Evolutionary conservation across 1,140 invertebrate genomes (phyloP).

Genomic region (Orius insidiosus): DNA sequence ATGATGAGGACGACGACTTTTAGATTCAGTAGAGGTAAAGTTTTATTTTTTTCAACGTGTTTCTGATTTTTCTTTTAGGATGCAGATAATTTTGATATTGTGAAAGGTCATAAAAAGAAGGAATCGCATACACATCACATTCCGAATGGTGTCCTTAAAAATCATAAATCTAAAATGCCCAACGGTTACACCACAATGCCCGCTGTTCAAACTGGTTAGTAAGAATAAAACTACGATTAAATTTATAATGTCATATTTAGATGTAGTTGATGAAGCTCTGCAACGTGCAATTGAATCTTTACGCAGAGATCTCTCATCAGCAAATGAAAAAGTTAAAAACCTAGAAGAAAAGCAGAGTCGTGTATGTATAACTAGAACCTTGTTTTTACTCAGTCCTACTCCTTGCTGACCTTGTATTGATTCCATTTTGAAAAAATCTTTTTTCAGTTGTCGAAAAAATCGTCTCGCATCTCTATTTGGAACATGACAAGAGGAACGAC

Average conservation of each 20-base stretch:
- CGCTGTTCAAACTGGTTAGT: background rate
- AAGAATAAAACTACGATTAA: conserved; percentile 7
- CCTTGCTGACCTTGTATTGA: too few species aligned
- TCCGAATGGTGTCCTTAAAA: background rate
- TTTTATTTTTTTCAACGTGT: too few species aligned
- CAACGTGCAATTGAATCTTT: conserved; percentile 8
- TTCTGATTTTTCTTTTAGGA: too few species aligned
- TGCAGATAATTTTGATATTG: background rate
- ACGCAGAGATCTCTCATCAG: background rate
- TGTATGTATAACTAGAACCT: conserved; percentile 3
- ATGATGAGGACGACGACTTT: conserved; percentile 53
- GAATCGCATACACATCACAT: background rate
- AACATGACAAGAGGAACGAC: conserved; percentile 1
- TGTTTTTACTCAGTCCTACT: too few species aligned
- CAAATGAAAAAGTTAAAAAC: conserved; percentile 5
- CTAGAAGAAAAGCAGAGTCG: conserved; percentile 2
- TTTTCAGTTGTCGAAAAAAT: too few species aligned
- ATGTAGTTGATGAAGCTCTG: conserved; percentile 7
- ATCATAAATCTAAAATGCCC: background rate
- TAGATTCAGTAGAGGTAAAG: conserved; percentile 31
- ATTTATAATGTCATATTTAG: background rate
- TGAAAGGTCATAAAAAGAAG: background rate
- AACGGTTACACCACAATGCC: background rate
- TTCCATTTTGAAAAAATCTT: too few species aligned
- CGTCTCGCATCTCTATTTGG: too few species aligned